Evolutionary conservation across 2,888 invertebrate species (phyloP), one percentile per base, ranked within the genome.

Genomic region (Elysia crispata): DNA sequence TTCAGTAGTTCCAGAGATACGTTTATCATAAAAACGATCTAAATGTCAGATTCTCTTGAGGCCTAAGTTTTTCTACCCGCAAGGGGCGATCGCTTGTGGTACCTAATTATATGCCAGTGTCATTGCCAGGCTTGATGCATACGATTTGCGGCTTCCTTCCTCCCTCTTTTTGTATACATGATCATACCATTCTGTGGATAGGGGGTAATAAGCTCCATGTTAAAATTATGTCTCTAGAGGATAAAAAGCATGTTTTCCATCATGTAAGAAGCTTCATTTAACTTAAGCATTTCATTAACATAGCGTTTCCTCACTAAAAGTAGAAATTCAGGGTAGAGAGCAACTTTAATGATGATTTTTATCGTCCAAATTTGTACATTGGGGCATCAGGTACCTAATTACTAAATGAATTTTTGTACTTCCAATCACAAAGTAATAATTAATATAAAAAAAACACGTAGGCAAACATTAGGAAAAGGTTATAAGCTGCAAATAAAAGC

Each of bases 211-310:
- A 54, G 20, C 54, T 54, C 54, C 54, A 54, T 54, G 54, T 54
- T 54, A 54, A 54, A 54, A 54, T 54, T 54, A 54, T 54, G 54
- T 54, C 54, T 54, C 54, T 54, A 54, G 54, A 54, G 54, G 54
- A 54, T 54, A 54, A 54, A 54, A 20, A 54, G 54, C 54, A 15
- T 54, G 54, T 54, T 54, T 54, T 54, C 54, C 54, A n/a, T 54
- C 54, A 20, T 54, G 54, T 54, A 54, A 54, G 54, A 54, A 54
- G 54, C 54, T 54, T 54, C 54, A 54, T 54, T 54, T 54, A 54
- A 54, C 54, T 54, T 54, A 54, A 54, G 54, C 54, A 54, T 54
- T 54, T 15, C 54, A 15, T 15, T 54, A 54, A 54, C 13, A 20
- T 54, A 20, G 54, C 54, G 20, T 54, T 54, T 54, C 54, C 54